phyloP scores from a whole-genome alignment of 2,113 vertebrate species.

The Alectura lathami region DNA sequence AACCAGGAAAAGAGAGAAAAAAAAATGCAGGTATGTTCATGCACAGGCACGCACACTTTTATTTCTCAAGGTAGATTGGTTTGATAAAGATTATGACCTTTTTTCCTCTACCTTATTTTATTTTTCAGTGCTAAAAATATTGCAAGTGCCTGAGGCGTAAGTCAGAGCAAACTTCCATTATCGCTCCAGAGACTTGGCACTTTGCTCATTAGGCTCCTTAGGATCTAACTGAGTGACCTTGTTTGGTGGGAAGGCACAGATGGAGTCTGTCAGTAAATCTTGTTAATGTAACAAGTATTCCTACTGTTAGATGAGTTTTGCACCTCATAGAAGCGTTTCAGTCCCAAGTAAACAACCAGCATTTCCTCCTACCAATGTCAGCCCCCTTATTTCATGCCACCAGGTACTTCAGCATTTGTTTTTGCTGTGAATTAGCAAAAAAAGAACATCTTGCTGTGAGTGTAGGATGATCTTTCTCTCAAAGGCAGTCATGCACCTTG shows the following conservation, averaged over 20 bases:
- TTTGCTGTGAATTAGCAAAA: conserved; percentile 54
- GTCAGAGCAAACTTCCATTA: conserved; percentile 70
- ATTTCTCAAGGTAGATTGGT: conserved; percentile 67
- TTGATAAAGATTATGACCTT: conserved; percentile 74
- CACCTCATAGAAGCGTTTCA: conserved; percentile 61
- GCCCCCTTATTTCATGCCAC: conserved; percentile 6
- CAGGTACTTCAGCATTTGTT: conserved; percentile 53
- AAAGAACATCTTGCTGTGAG: conserved; percentile 54
- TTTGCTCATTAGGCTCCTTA: conserved; percentile 73
- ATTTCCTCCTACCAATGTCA: conserved; percentile 33
- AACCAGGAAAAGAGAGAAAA: background rate
- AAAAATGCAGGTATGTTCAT: background rate
- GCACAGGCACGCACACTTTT: background rate
- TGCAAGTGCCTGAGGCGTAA: conserved; percentile 73
- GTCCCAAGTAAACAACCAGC: conserved; percentile 61
- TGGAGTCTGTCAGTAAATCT: conserved; percentile 83
- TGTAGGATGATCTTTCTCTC: background rate
- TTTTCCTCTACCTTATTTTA: conserved; percentile 63
- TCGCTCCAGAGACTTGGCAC: conserved; percentile 74
- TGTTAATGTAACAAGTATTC: conserved; percentile 81
- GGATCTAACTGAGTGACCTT: conserved; percentile 78
- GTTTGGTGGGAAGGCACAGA: conserved; percentile 81
- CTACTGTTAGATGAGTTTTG: conserved; percentile 77
- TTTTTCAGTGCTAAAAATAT: conserved; percentile 76
- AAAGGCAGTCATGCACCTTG: conserved; percentile 12